Conservation (phyloP, 2,113 vertebrate genomes). For the Scatophagus argus region DNA sequence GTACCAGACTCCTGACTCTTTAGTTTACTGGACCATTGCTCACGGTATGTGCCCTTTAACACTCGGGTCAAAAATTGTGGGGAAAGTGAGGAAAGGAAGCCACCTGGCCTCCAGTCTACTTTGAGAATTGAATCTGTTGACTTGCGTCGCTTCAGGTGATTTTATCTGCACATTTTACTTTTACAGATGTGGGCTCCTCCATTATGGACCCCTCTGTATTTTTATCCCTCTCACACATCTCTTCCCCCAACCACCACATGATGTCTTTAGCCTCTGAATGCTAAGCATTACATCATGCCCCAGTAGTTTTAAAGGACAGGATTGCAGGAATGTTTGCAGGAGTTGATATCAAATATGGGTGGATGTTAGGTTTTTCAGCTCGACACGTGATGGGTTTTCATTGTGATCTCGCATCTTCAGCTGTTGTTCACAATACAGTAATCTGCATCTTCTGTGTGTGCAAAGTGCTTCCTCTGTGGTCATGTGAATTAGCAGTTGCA, state of each 20-base stretch:
- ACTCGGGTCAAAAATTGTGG: not conserved
- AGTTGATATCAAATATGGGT: conserved; percentile 33
- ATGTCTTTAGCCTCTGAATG: conserved; percentile 41
- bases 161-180: not conserved
- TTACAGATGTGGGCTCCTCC: not conserved
- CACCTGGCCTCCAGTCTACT: not conserved
- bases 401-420: conserved; percentile 9
- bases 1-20: conserved; percentile 96
- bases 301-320: conserved; percentile 55
- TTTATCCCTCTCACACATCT: conserved; percentile 8
- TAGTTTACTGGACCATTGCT: conserved; percentile 95
- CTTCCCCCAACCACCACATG: conserved; percentile 17
- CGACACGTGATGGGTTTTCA: conserved; percentile 19
- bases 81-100: not conserved
- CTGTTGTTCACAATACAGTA: not conserved
- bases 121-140: not conserved
- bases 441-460: not conserved
- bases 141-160: not conserved
- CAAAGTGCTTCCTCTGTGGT: conserved; percentile 1
- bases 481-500: conserved; percentile 11
- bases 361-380: conserved; percentile 12
- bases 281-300: conserved; percentile 72
- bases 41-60: conserved; percentile 87
- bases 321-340: conserved; percentile 33
- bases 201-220: conserved; percentile 3